These are phyloP conservation scores for Typhlichthys eigenmanni DNA, from an alignment of 2,797 vertebrate species.

Conservation along the genomic window DNA sequence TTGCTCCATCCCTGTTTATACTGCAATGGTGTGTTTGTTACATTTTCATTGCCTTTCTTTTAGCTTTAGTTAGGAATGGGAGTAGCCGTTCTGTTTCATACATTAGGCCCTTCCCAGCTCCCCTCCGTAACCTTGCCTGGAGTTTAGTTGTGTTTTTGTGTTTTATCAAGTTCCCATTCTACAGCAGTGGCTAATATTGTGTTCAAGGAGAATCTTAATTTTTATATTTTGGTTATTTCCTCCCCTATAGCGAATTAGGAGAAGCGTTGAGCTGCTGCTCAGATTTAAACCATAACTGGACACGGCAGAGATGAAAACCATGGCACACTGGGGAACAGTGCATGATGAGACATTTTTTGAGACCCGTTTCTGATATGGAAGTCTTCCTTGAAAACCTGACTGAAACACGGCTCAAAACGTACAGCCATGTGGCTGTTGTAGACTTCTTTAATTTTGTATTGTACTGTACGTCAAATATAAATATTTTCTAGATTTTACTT, in stretches of 20 bases:
- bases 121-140: constrained; percentile 50
- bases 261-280: constrained; percentile 27
- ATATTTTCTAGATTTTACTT: constrained; percentile 91
- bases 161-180: constrained; percentile 70
- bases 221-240: constrained; percentile 32
- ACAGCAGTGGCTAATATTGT: constrained; percentile 37
- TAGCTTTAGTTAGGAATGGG: constrained; percentile 36
- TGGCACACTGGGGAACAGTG: constrained; percentile 73
- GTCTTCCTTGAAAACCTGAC: constrained; percentile 90
- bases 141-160: constrained; percentile 53
- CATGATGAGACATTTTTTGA: constrained; percentile 64
- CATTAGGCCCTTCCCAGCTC: constrained; percentile 16
- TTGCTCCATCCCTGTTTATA: constrained; percentile 80
- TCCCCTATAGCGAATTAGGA: constrained; percentile 34
- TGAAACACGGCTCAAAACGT: constrained; percentile 77
- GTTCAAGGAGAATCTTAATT: constrained; percentile 39
- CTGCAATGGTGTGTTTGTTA: constrained; percentile 57
- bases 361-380: constrained; percentile 81
- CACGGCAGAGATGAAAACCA: constrained; percentile 33
- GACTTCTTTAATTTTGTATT: constrained; percentile 84
- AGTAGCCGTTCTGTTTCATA: constrained; percentile 19
- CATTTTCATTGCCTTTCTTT: constrained; percentile 28
- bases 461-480: constrained; percentile 81
- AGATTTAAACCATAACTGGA: constrained; percentile 28
- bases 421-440: constrained; percentile 76